Evolutionary conservation across 2,797 vertebrate genomes (phyloP).

Genomic region (Typhlichthys subterraneus): DNA sequence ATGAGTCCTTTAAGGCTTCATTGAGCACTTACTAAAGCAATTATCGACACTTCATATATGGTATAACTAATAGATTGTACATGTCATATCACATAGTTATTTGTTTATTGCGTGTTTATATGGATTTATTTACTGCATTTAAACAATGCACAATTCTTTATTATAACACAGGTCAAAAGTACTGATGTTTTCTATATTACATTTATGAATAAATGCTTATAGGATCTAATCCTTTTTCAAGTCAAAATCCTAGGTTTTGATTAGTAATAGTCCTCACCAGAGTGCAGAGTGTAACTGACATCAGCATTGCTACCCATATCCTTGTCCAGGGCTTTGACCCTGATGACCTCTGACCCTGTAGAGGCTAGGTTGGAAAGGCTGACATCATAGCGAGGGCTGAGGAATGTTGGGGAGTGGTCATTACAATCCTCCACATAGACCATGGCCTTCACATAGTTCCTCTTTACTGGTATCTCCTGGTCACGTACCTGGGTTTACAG

Average conservation of each 20-base stretch:
- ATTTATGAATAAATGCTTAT: too few relatives aligned
- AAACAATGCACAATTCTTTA: too few relatives aligned
- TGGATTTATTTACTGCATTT: too few relatives aligned
- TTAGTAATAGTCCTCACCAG: conserved; percentile 75
- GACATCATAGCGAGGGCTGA: conserved; percentile 82
- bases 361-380: conserved; percentile 76
- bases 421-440: conserved; percentile 88
- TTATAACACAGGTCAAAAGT: too few relatives aligned
- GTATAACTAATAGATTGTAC: too few relatives aligned
- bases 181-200: too few relatives aligned
- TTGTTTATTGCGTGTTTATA: too few relatives aligned
- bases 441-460: conserved; percentile 89
- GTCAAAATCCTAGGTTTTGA: neutral
- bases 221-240: too few relatives aligned
- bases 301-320: conserved; percentile 89
- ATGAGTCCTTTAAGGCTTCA: too few relatives aligned
- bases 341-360: conserved; percentile 82
- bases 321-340: conserved; percentile 88
- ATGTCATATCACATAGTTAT: too few relatives aligned
- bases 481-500: conserved; percentile 85
- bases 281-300: conserved; percentile 87
- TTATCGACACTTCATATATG: too few relatives aligned
- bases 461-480: conserved; percentile 92
- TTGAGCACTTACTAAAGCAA: too few relatives aligned
- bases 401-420: conserved; percentile 87